Base-by-base conservation (phyloP, 2,888 invertebrate genomes). In the Nephrotoma appendiculata region DNA sequence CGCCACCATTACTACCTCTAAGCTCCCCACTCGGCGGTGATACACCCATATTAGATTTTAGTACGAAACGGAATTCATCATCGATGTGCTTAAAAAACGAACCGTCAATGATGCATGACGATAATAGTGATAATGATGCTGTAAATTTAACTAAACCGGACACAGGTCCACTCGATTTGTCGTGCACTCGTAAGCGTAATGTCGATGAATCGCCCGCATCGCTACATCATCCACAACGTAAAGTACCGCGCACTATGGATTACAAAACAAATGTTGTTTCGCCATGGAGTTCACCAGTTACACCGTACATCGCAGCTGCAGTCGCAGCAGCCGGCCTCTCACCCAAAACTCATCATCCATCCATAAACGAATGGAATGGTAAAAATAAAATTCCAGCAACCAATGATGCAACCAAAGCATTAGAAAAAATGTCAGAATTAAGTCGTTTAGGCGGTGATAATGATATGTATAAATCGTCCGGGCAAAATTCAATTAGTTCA, bases 351-450 rank as follows among this genome's bases (percentile, higher is more conserved):
- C 71, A 71, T 31, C 94, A 94, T 43, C 94, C 93, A 71, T 44
- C 31, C 7, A 92, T 94, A 85, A 93, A 94, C 12, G 94, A 94
- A 71, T 96, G 95, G 97, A 97, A 95, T 90, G 97, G 97, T 87
- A 96, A 96, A 91, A 91, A 95, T 89, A 96, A 96, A 90, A 93
- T 95, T 91, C 1, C 94, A 95, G 94, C 94, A 41, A 95, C 96
- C 0, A 96, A 94, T 89, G 97, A 97, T 89, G 96, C 97, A 0
- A 96, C 96, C 12, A 97, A 97, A 91, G 97, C 97, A 6, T 91
- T 97, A 87, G 97, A 97, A 90, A 97, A 97, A 91, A 97, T 97
- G 97, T 96, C 96, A 89, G 97, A 97, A 90, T 92, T 97, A 89
- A 97, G 97, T 89, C 95, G 97, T 89, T 92, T 97, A 44, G 96